Conservation (phyloP, 2,113 vertebrate genomes). For the Nyctibius bracteatus region DNA sequence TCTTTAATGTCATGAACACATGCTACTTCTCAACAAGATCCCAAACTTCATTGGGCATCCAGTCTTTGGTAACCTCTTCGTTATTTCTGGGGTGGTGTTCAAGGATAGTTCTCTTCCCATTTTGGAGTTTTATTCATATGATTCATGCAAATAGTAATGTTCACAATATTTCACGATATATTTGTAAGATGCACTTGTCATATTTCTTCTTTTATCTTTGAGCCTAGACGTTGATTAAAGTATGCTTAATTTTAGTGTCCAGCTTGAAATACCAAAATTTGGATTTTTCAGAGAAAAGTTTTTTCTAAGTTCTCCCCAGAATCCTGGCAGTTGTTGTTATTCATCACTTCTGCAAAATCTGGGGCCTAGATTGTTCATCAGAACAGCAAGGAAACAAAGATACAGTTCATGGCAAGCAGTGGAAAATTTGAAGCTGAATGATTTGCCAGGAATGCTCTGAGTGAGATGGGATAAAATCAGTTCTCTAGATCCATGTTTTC, state of each 20-base stretch:
- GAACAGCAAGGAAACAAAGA: not conserved
- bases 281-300: not conserved
- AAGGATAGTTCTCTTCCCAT: not conserved
- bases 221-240: not conserved
- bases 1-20: fast-evolving
- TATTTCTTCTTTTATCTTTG: not conserved
- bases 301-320: not conserved
- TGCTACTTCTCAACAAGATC: not conserved
- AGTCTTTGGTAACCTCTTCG: not conserved
- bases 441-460: not conserved
- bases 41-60: not conserved
- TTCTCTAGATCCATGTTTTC: not conserved
- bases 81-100: not conserved
- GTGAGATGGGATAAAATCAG: not conserved
- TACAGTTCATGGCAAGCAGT: not conserved
- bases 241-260: not conserved
- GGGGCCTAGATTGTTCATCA: not conserved
- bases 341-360: not conserved
- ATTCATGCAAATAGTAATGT: not conserved
- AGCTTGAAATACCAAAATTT: not conserved
- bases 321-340: not conserved
- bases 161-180: not conserved
- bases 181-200: not conserved
- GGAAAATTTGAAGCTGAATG: not conserved
- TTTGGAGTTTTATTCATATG: not conserved